Evolutionary conservation across 2,113 vertebrate species (phyloP).

Genomic region (Piaya cayana): DNA sequence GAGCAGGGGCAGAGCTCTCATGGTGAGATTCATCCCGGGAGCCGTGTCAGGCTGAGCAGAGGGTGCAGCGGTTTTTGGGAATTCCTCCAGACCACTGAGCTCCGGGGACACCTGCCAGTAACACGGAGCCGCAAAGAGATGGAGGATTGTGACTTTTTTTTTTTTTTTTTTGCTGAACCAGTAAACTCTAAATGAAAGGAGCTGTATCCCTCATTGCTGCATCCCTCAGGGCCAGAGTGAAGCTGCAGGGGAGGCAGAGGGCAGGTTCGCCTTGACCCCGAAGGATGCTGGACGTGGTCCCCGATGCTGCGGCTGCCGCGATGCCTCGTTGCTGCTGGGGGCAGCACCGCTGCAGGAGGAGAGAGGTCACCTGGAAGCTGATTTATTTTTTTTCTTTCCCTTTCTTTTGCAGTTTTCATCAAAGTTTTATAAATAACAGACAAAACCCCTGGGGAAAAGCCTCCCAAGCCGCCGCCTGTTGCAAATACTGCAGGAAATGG

Average conservation of each 20-base stretch:
- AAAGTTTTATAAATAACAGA: slow-evolving; percentile 49
- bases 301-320: neutral
- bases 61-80: neutral
- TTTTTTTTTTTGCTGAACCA: neutral
- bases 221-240: neutral
- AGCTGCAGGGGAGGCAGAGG: slow-evolving; percentile 4
- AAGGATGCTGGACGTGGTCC: slow-evolving; percentile 1
- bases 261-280: neutral
- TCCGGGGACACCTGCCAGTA: neutral
- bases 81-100: neutral
- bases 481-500: slow-evolving; percentile 47
- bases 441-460: slow-evolving; percentile 15
- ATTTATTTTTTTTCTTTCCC: neutral
- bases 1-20: rapidly evolving
- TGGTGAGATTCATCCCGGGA: rapidly evolving
- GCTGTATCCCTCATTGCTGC: neutral
- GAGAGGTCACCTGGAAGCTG: slow-evolving; percentile 59
- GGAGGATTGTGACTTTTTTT: neutral
- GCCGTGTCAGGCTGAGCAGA: rapidly evolving
- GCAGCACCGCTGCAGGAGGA: slow-evolving; percentile 2
- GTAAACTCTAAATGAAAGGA: neutral
- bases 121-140: neutral
- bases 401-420: slow-evolving; percentile 32
- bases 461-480: slow-evolving; percentile 27
- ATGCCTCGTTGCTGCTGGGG: neutral